Percentiles rank a stretch among this genome's conserved stretches.
phyloP scores from a whole-genome alignment of 2,113 vertebrate genomes.

The Caracal caracal region DNA sequence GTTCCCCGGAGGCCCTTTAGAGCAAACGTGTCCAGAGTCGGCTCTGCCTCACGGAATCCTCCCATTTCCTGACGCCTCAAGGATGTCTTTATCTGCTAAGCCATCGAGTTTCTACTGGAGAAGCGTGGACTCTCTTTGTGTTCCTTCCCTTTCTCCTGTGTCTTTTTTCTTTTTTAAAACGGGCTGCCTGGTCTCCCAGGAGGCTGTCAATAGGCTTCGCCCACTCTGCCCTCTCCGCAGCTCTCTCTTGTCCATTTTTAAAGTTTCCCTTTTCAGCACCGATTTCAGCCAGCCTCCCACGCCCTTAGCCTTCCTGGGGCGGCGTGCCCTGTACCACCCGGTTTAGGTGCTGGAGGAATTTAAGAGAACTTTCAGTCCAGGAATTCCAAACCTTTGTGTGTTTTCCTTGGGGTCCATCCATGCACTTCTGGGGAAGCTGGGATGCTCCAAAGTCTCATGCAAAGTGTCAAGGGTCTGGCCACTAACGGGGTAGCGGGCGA shows the following conservation, averaged over 20 bases:
- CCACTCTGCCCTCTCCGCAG: background rate
- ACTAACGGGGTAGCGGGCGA: background rate
- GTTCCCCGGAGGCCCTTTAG: background rate
- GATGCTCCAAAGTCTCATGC: background rate
- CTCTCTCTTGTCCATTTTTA: background rate
- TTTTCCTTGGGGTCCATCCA: background rate
- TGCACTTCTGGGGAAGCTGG: background rate
- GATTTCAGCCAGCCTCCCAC: background rate
- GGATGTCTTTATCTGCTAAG: background rate
- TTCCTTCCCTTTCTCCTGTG: background rate
- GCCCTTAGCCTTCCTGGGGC: background rate
- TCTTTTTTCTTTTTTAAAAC: background rate
- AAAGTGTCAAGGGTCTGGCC: background rate
- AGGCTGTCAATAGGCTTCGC: background rate
- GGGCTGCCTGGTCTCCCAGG: background rate
- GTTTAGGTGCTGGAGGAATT: background rate
- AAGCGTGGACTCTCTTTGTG: background rate
- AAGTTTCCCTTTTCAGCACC: background rate
- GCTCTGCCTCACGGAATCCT: background rate
- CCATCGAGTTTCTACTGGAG: background rate
- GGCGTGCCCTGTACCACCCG: background rate
- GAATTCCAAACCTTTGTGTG: background rate
- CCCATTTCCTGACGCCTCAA: background rate
- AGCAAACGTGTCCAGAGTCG: conserved; percentile 2
- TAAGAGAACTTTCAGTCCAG: background rate